Evolutionary conservation across 2,113 vertebrate species (phyloP).

Genomic region (Oreotrochilus melanogaster): DNA sequence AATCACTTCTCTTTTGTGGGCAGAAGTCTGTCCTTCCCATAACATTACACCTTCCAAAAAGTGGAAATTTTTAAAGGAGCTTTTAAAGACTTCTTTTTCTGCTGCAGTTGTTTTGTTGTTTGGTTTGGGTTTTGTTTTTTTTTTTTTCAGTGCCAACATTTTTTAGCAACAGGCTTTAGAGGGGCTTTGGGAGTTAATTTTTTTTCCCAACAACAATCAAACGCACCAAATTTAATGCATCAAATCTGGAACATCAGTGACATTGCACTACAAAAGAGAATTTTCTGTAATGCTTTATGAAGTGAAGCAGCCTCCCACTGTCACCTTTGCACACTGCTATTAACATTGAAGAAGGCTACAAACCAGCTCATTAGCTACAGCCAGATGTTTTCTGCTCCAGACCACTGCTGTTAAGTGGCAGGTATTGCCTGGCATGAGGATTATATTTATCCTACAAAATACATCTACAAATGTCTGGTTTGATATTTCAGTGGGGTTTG

Average conservation of each 20-base stretch:
- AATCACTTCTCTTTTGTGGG: neutral
- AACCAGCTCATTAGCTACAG: neutral
- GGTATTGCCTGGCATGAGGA: neutral
- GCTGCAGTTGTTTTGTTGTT: neutral
- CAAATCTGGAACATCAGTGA: neutral
- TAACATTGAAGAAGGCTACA: neutral
- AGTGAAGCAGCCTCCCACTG: neutral
- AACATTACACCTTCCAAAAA: neutral
- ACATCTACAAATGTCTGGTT: too few relatives aligned
- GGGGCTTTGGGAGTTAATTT: neutral
- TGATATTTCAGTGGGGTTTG: too few relatives aligned
- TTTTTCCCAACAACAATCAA: neutral
- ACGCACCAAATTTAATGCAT: neutral
- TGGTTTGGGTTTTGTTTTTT: neutral
- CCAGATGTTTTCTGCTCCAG: neutral
- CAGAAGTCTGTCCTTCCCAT: neutral
- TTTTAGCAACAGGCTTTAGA: neutral
- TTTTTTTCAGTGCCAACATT: neutral
- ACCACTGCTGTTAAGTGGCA: neutral
- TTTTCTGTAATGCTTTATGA: neutral
- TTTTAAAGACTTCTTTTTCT: neutral
- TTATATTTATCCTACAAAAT: neutral
- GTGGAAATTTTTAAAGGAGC: neutral
- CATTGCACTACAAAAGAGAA: neutral
- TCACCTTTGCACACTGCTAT: neutral